A percentile compares a stretch with the other conserved stretches of the same genome.
Evolutionary conservation across 2,113 vertebrate species (phyloP).

Genomic region (Trichomycterus rosablanca): DNA sequence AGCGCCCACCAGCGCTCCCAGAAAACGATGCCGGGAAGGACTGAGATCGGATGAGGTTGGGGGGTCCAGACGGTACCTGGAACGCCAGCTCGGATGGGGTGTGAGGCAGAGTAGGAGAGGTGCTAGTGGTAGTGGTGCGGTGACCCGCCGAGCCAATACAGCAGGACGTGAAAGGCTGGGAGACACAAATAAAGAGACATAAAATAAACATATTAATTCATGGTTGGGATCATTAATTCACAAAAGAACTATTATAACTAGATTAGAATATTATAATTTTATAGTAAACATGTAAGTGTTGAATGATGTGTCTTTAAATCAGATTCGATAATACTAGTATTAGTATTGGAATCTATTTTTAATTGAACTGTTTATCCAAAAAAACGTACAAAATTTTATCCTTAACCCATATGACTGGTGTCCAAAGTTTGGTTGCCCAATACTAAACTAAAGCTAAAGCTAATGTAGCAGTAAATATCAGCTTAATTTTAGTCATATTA

Average conservation of each 20-base stretch:
- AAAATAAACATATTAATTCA: background rate
- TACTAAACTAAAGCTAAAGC: too few species aligned
- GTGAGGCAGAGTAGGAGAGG: slow-evolving; percentile 60
- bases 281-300: too few species aligned
- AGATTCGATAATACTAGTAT: too few species aligned
- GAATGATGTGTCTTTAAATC: too few species aligned
- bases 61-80: slow-evolving; percentile 49
- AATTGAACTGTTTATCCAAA: too few species aligned
- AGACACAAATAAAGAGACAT: background rate
- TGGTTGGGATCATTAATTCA: background rate
- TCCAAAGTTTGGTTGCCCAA: too few species aligned
- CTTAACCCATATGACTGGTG: too few species aligned
- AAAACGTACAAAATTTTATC: too few species aligned
- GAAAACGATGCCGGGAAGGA: slow-evolving; percentile 77
- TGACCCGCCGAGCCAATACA: slow-evolving; percentile 94
- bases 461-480: too few species aligned
- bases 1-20: slow-evolving; percentile 57
- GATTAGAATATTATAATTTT: too few species aligned
- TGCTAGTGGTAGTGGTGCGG: slow-evolving; percentile 82
- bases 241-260: background rate
- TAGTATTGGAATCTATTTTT: too few species aligned
- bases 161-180: slow-evolving; percentile 91
- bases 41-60: slow-evolving; percentile 78
- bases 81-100: slow-evolving; percentile 64
- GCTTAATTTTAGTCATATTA: too few species aligned